A percentile compares a stretch with the other conserved stretches of the same genome.
Conservation (phyloP, 2,797 vertebrate genomes). For the Glyptemys insculpta region DNA sequence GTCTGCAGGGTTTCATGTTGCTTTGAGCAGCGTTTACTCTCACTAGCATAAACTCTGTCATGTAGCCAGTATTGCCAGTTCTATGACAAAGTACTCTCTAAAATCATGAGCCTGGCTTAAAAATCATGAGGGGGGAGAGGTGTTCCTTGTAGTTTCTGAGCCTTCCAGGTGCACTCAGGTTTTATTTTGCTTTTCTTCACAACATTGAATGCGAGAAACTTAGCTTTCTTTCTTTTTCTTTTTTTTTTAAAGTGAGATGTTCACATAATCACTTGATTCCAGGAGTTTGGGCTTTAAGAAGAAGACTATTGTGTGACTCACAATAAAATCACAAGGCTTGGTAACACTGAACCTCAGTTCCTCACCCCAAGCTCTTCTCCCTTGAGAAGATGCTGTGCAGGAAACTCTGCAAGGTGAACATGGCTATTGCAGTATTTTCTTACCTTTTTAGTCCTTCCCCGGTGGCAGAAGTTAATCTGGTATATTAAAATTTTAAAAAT, state of each 20-base stretch:
- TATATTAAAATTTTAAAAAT: conserved; percentile 52
- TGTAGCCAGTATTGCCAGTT: too few relatives aligned
- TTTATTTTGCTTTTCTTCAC: too few relatives aligned
- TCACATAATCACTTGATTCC: background rate
- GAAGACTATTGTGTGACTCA: background rate
- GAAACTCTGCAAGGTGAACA: conserved; percentile 11
- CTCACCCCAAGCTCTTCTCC: background rate
- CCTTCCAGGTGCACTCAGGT: too few relatives aligned
- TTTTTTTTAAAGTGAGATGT: background rate
- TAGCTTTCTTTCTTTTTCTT: background rate
- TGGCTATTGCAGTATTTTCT: conserved; percentile 1
- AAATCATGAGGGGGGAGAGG: too few relatives aligned
- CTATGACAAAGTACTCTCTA: too few relatives aligned
- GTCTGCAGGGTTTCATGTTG: too few relatives aligned
- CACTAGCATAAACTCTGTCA: too few relatives aligned
- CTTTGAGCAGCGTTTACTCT: too few relatives aligned
- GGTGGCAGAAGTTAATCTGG: conserved; percentile 11
- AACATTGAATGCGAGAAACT: background rate
- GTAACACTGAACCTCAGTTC: background rate
- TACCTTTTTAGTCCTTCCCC: background rate
- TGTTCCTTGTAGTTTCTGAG: too few relatives aligned
- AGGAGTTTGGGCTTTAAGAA: background rate
- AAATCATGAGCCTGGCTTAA: too few relatives aligned
- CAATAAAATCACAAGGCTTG: background rate
- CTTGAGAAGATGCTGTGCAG: background rate